These are phyloP conservation scores for Marisa cornuarietis DNA, from an alignment of 1,140 invertebrate genomes.

Conservation along the genomic window DNA sequence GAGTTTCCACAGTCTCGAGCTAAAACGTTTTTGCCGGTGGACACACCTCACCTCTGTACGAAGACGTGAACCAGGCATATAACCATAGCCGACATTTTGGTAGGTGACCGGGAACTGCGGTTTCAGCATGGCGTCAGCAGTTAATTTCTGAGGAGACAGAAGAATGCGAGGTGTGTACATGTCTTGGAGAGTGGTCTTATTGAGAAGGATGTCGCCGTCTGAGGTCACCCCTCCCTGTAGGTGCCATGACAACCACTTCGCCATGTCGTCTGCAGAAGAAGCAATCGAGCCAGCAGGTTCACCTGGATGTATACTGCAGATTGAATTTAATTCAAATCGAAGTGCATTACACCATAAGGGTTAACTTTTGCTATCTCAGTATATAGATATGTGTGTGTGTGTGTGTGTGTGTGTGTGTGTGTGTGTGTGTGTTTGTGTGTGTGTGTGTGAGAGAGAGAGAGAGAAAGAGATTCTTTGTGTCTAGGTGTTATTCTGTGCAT, in stretches of 20 bases:
- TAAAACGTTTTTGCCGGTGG: too few relatives aligned
- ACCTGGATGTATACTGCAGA: slow-evolving; percentile 28
- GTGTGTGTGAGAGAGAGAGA: too few relatives aligned
- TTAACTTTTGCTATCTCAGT: too few relatives aligned
- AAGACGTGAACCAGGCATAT: slow-evolving; percentile 30
- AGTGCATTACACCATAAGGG: slow-evolving; percentile 6
- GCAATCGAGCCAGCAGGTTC: slow-evolving; percentile 36
- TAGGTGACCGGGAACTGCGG: slow-evolving; percentile 28
- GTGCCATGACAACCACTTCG: slow-evolving; percentile 31
- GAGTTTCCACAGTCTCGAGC: too few relatives aligned
- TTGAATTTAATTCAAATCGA: slow-evolving; percentile 23
- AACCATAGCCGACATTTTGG: slow-evolving; percentile 25
- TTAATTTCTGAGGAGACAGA: too few relatives aligned
- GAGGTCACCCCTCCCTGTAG: slow-evolving; percentile 18
- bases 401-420: too few relatives aligned
- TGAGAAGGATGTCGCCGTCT: not conserved
- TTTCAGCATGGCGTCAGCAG: not conserved
- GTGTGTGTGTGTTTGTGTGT: too few relatives aligned
- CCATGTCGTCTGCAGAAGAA: slow-evolving; percentile 32
- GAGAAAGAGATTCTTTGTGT: too few relatives aligned
- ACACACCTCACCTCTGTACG: slow-evolving; percentile 33
- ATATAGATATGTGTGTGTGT: too few relatives aligned
- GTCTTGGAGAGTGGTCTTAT: slow-evolving; percentile 14
- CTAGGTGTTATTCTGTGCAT: too few relatives aligned
- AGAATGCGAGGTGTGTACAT: slow-evolving; percentile 16